These are phyloP conservation scores for Crotalus tigris DNA, from an alignment of 2,113 vertebrate species.

Conservation along the genomic window DNA sequence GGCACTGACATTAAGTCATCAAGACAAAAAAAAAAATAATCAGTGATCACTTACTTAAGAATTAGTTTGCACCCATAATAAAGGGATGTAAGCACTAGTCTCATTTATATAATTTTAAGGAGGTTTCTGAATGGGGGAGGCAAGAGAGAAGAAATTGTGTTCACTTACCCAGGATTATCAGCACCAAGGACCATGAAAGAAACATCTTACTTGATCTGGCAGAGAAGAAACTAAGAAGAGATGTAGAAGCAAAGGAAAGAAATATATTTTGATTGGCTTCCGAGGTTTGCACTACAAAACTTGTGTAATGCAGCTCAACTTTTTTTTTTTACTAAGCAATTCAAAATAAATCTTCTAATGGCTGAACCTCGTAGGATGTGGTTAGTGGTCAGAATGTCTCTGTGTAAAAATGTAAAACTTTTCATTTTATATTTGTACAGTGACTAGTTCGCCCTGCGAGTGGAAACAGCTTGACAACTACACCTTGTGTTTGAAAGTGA, in stretches of 20 bases:
- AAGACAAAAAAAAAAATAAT: neutral
- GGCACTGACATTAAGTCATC: no score
- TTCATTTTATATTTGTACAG: neutral
- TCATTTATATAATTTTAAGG: neutral
- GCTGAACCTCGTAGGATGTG: neutral
- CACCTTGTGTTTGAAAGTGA: neutral
- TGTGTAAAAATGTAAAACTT: no score
- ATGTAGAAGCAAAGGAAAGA: neutral
- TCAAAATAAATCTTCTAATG: neutral
- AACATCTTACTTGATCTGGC: neutral
- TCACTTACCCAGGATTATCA: neutral
- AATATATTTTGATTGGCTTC: neutral
- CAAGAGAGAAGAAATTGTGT: neutral
- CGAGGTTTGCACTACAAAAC: no score
- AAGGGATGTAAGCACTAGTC: neutral
- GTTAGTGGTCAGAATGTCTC: neutral
- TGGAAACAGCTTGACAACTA: neutral
- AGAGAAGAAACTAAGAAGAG: neutral
- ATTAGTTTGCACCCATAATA: neutral
- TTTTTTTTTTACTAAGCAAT: no score
- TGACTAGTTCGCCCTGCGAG: neutral
- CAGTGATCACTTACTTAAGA: neutral
- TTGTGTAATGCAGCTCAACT: neutral
- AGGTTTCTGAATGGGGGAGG: neutral
- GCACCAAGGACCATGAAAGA: neutral